phyloP scores from a whole-genome alignment of 2,888 invertebrate genomes.

The Maniola hyperantus region DNA sequence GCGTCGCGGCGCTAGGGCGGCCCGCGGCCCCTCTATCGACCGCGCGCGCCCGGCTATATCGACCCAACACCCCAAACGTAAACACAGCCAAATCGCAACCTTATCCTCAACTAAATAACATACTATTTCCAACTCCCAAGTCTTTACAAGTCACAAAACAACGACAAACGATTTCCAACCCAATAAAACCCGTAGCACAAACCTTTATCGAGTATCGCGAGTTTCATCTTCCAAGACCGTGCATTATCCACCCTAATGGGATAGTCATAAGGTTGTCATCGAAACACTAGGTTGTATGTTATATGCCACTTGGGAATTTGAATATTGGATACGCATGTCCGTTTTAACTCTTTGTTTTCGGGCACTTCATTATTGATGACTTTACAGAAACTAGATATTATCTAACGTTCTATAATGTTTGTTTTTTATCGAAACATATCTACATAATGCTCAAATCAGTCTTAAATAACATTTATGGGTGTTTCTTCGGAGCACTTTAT shows the following conservation, averaged over 20 bases:
- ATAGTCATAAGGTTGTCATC: conserved; percentile 63
- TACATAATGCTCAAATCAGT: too few species aligned
- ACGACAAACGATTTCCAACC: conserved; percentile 64
- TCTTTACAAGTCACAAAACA: conserved; percentile 36
- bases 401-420: not conserved
- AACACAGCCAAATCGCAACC: conserved; percentile 63
- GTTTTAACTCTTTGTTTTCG: conserved; percentile 44
- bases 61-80: conserved; percentile 67
- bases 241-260: conserved; percentile 70
- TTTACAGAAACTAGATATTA: conserved; percentile 4
- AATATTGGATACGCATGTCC: conserved; percentile 77
- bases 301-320: conserved; percentile 57
- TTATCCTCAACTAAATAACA: conserved; percentile 54
- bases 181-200: conserved; percentile 63
- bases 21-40: conserved; percentile 63
- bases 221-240: conserved; percentile 55
- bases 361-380: conserved; percentile 34
- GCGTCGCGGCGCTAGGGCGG: conserved; percentile 53
- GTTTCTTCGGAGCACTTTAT: too few species aligned
- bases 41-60: conserved; percentile 69
- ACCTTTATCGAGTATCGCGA: conserved; percentile 58
- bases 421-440: conserved; percentile 1
- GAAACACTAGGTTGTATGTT: conserved; percentile 54
- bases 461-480: too few species aligned
- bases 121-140: conserved; percentile 47